Evolutionary conservation across 1,140 invertebrate species (phyloP), one percentile per base, ranked within the genome.

Genomic region (Drosophila micromelanica): DNA sequence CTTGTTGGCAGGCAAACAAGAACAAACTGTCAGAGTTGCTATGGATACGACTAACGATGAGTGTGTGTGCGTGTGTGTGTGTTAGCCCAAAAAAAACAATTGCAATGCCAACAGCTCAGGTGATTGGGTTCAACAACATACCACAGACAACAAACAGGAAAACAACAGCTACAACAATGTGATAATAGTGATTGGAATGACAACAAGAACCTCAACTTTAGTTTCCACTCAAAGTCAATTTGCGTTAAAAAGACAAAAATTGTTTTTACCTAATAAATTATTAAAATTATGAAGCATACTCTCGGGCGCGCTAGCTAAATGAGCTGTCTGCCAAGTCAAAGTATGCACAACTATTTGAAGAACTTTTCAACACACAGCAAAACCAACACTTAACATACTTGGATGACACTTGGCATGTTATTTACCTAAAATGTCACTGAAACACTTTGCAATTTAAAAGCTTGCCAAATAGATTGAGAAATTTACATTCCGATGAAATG

Each of bases 211-310:
- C 30, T 37, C 37, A 61, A 78, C 45, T 69, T 64, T 46, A 71
- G n/a, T 63, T 61, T 71, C 71, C 71, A 73, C 70, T 73, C 59
- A 60, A 73, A 69, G 63, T 71, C 67, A 57, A 71, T 71, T 74
- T 64, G 40, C 12, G 48, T 59, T 45, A 20, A 30, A 42, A 40
- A 46, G 42, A 20, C 49, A 17, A 46, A 71, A 74, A 51, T 75
- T 52, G 55, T 69, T 78, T 46, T 68, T 62, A 35, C 20, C 38
- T 56, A 65, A 78, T 80, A 42, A 87, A 76, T 82, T 76, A 86
- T 67, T 60, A 45, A 46, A 45, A 65, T 57, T 65, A 45, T 60
- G 13, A 37, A 60, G 75, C 71, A 60, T 64, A 80, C 51, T 73
- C 45, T 51, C 13, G 11, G 71, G 51, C 27, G 40, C 45, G 40